Conservation (phyloP, 2,113 vertebrate species). For the Brienomyrus brachyistius region DNA sequence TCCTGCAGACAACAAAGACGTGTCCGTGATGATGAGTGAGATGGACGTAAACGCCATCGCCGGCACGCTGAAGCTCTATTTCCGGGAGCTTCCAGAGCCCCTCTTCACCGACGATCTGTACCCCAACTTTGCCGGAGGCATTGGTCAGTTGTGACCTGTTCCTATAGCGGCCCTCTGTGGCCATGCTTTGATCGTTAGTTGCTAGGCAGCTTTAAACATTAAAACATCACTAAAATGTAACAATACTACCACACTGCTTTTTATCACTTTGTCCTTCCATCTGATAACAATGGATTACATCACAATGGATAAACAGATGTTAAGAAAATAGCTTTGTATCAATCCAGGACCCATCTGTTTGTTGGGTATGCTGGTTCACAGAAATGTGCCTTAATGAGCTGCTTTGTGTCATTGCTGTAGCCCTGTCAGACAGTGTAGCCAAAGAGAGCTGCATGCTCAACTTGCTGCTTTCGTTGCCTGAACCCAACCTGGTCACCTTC, state of each 20-base stretch:
- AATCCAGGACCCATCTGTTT: neutral
- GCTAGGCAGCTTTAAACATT: neutral
- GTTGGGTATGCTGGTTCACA: neutral
- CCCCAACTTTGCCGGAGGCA: constrained; percentile 91
- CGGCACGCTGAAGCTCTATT: constrained; percentile 91
- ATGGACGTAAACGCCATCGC: constrained; percentile 98
- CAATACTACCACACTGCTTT: neutral
- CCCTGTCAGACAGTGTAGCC: constrained; percentile 90
- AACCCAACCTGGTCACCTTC: constrained; percentile 94
- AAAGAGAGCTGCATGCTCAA: constrained; percentile 98
- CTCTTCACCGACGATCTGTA: constrained; percentile 96
- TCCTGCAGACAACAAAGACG: constrained; percentile 84
- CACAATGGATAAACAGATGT: neutral
- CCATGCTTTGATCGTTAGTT: neutral
- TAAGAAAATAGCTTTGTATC: neutral
- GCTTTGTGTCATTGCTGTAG: constrained; percentile 42
- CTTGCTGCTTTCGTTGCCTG: constrained; percentile 86
- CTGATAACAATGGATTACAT: neutral
- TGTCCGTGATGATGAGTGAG: constrained; percentile 97
- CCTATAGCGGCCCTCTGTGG: neutral
- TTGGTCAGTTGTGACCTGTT: constrained; percentile 64
- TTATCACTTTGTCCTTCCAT: neutral
- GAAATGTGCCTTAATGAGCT: neutral
- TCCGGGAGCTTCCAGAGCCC: constrained; percentile 90
- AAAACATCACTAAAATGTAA: neutral